Percentiles rank a stretch among this genome's conserved stretches.
Evolutionary conservation across 2,113 vertebrate genomes (phyloP).

Genomic region (Dipodomys spectabilis): DNA sequence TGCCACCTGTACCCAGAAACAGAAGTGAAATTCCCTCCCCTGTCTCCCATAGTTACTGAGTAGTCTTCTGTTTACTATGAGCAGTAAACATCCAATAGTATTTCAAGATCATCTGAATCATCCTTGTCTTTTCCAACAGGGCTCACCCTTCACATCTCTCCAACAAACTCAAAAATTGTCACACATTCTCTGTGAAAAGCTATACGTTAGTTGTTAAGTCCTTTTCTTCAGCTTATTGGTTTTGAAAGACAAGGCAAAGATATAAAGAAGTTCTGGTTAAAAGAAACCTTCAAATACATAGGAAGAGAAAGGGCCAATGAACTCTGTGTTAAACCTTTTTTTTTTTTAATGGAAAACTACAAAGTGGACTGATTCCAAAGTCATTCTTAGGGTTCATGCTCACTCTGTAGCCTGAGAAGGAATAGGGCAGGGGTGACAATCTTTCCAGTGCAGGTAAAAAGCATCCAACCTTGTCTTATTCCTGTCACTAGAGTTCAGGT

Average conservation of each 20-base stretch:
- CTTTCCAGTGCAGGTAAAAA: not conserved
- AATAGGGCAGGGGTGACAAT: not conserved
- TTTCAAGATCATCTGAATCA: no score
- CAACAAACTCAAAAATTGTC: not conserved
- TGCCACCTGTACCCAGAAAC: no score
- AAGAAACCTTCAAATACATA: not conserved
- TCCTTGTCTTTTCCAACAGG: not conserved
- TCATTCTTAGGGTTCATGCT: not conserved
- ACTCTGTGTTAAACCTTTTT: not conserved
- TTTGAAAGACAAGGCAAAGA: slow-evolving; percentile 13
- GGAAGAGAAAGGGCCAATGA: not conserved
- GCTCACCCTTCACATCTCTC: not conserved
- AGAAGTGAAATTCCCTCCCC: not conserved
- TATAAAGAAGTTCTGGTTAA: not conserved
- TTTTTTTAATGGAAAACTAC: not conserved
- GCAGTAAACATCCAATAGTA: no score
- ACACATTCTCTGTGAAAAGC: not conserved
- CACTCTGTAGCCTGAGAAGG: not conserved
- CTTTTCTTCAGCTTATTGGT: not conserved
- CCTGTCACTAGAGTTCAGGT: not conserved
- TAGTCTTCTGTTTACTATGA: not conserved
- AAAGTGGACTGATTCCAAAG: not conserved
- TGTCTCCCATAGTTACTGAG: not conserved
- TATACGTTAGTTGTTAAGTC: not conserved
- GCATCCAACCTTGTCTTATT: not conserved